Percentiles rank a stretch among this genome's conserved stretches.
phyloP scores from a whole-genome alignment of 2,113 vertebrate genomes.

The Barnardius zonarius region DNA sequence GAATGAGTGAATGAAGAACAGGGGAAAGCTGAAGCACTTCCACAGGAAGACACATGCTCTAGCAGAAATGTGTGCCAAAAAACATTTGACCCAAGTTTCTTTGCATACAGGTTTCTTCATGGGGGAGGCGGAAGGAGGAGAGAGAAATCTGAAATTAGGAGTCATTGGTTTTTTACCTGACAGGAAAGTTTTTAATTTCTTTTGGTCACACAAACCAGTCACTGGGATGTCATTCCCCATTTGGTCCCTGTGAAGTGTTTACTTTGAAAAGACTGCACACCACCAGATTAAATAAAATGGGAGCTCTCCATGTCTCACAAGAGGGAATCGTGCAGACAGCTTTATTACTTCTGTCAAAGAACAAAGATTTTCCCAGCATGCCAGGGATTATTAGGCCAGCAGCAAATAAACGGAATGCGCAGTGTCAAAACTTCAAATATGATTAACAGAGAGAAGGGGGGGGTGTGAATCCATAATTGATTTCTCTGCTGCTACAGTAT shows the following conservation, averaged over 20 bases:
- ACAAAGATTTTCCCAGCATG: conserved; percentile 81
- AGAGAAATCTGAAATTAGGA: not conserved
- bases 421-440: conserved; percentile 71
- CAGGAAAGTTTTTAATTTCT: conserved; percentile 54
- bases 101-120: not conserved
- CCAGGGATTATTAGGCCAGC: conserved; percentile 75
- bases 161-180: conserved; percentile 42
- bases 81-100: conserved; percentile 65
- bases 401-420: conserved; percentile 73
- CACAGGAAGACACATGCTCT: conserved; percentile 43
- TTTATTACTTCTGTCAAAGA: conserved; percentile 83
- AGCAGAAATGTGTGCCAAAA: conserved; percentile 63
- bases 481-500: conserved; percentile 58
- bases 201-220: conserved; percentile 29
- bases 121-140: no score
- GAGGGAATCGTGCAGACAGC: conserved; percentile 76
- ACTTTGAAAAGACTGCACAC: conserved; percentile 78
- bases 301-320: conserved; percentile 72
- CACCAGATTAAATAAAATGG: conserved; percentile 79
- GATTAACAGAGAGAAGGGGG: conserved; percentile 11
- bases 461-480: conserved; percentile 65
- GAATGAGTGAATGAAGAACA: conserved; percentile 68
- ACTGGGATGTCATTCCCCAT: conserved; percentile 66
- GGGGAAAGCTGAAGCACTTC: conserved; percentile 58
- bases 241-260: conserved; percentile 74